These are phyloP conservation scores for Halictus rubicundus DNA, from an alignment of 1,140 invertebrate species.

Conservation along the genomic window DNA sequence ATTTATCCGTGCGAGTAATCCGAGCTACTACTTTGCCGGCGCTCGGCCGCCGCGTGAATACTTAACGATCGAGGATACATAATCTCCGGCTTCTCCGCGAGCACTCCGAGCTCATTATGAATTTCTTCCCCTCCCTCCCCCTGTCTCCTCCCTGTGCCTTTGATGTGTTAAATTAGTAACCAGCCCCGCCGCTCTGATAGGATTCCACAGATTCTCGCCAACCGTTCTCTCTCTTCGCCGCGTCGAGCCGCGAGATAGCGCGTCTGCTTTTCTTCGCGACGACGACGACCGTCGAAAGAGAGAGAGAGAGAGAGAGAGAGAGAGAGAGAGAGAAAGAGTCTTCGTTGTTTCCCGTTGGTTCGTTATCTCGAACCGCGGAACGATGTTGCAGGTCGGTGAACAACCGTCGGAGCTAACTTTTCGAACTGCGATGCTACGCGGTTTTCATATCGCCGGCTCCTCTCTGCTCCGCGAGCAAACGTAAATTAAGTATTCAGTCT, in stretches of 20 bases:
- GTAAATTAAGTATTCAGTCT: too few relatives aligned
- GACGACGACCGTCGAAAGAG: background rate
- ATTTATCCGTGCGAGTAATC: conserved; percentile 48
- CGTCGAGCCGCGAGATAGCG: conserved; percentile 9
- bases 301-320: background rate
- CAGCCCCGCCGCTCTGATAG: conserved; percentile 7
- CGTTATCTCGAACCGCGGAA: background rate
- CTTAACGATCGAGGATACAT: conserved; percentile 47
- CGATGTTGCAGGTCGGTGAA: background rate
- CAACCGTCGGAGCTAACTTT: background rate
- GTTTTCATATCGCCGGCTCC: too few relatives aligned
- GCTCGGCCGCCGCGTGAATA: conserved; percentile 30
- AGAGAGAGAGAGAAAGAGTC: background rate
- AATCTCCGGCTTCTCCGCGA: conserved; percentile 15
- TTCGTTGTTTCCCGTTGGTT: background rate
- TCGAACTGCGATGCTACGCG: background rate
- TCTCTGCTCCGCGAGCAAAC: too few relatives aligned
- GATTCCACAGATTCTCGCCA: conserved; percentile 12
- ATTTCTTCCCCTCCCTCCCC: conserved; percentile 18
- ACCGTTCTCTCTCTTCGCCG: background rate
- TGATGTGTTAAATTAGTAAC: conserved; percentile 52
- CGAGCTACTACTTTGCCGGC: conserved; percentile 19
- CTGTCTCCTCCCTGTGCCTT: conserved; percentile 2
- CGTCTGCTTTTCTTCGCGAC: background rate
- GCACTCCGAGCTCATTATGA: conserved; percentile 44